These are phyloP conservation scores for Bombus affinis DNA, from an alignment of 1,140 invertebrate species.

Conservation along the genomic window DNA sequence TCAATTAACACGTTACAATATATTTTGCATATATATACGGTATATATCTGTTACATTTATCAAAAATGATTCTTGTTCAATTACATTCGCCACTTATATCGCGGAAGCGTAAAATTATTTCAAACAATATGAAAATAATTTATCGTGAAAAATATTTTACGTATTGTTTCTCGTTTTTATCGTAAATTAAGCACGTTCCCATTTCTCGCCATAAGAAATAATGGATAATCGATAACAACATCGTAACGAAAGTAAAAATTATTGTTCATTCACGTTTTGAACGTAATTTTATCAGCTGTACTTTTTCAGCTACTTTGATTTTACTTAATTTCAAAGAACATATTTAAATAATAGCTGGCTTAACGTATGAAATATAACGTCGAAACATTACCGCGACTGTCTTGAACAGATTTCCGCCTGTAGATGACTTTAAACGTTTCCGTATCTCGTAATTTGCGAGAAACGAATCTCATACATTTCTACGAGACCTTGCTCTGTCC, in stretches of 20 bases:
- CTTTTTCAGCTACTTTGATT: background rate
- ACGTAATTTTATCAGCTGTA: background rate
- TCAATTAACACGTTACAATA: too few species aligned
- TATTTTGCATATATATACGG: too few species aligned
- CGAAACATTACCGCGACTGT: too few species aligned
- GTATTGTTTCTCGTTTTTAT: background rate
- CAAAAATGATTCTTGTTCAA: background rate
- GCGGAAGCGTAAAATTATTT: too few species aligned
- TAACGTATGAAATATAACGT: too few species aligned
- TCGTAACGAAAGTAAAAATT: background rate
- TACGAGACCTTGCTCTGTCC: background rate
- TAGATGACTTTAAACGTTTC: background rate
- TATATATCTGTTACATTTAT: too few species aligned
- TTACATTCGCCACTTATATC: background rate
- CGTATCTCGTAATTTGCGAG: background rate
- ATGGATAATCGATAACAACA: background rate
- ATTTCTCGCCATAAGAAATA: background rate
- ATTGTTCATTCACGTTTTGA: background rate
- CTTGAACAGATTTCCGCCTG: background rate
- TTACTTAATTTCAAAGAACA: background rate
- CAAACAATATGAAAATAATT: background rate
- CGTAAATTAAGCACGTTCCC: background rate
- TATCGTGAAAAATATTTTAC: background rate
- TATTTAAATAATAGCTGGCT: background rate
- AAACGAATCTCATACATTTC: background rate